These are phyloP conservation scores for Maniola hyperantus DNA, from an alignment of 2,888 invertebrate genomes.

Conservation along the genomic window DNA sequence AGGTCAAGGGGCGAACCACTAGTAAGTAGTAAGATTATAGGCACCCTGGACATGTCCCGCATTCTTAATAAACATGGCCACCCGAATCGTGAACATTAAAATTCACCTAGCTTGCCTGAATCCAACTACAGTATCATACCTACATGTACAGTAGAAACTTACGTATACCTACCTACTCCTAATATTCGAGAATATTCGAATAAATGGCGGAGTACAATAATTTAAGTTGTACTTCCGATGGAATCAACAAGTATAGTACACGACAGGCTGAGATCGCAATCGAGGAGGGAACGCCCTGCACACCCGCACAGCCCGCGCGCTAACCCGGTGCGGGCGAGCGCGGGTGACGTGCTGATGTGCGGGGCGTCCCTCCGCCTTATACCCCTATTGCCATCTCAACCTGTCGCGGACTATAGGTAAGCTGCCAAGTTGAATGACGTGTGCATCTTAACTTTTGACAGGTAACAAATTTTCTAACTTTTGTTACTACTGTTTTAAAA, in stretches of 20 bases:
- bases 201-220: slow-evolving; percentile 33
- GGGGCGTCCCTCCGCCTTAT: too few species aligned
- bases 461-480: background rate
- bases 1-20: too few species aligned
- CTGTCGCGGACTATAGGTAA: too few species aligned
- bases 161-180: slow-evolving; percentile 24
- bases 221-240: slow-evolving; percentile 27
- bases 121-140: slow-evolving; percentile 30
- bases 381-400: too few species aligned
- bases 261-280: too few species aligned
- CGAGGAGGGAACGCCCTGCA: too few species aligned
- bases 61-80: slow-evolving; percentile 8
- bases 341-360: too few species aligned
- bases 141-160: background rate
- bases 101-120: slow-evolving; percentile 37
- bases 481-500: background rate
- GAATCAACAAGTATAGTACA: slow-evolving; percentile 16
- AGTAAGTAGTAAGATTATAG: too few species aligned
- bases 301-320: too few species aligned
- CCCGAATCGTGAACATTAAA: slow-evolving; percentile 34
- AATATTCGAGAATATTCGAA: slow-evolving; percentile 35
- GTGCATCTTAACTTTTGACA: background rate
- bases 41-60: background rate
- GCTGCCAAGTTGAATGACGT: slow-evolving; percentile 13
- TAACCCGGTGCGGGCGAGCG: too few species aligned